A percentile compares a stretch with the other conserved stretches of the same genome.
Conservation (phyloP, 2,797 vertebrate genomes). For the Rhyacichthys aspro region DNA sequence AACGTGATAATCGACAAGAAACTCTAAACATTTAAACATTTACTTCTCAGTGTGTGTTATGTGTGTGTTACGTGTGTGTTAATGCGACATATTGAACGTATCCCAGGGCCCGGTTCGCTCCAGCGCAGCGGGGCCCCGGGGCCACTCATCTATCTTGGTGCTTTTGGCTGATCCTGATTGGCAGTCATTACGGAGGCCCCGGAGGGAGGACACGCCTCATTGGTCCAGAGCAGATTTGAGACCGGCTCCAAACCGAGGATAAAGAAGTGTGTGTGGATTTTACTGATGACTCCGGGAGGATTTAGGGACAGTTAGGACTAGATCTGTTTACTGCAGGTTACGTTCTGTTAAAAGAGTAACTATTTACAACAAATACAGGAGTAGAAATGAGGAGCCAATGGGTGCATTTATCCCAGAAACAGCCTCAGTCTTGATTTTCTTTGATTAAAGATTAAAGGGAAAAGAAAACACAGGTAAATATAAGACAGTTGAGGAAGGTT, state of each 20-base stretch:
- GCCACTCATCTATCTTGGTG: conserved; percentile 67
- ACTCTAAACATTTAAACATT: no score
- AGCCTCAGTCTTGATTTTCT: no score
- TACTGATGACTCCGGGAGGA: conserved; percentile 46
- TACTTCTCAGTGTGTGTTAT: no score
- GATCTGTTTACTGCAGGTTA: conserved; percentile 23
- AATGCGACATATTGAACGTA: conserved; percentile 65
- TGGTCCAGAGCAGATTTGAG: conserved; percentile 68
- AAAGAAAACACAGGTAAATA: no score
- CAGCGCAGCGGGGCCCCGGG: conserved; percentile 51
- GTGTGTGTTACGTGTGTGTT: conserved; percentile 4
- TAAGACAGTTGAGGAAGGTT: no score
- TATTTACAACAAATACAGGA: conserved; percentile 2
- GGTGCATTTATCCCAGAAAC: no score
- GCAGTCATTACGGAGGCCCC: conserved; percentile 69
- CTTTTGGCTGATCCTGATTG: conserved; percentile 69
- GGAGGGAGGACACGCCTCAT: conserved; percentile 66
- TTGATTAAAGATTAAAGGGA: no score
- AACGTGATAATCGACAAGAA: no score
- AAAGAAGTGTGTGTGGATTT: conserved; percentile 56
- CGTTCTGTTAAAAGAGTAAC: conserved; percentile 39
- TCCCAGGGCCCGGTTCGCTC: conserved; percentile 61
- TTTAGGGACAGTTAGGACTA: background rate
- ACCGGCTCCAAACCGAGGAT: conserved; percentile 51
- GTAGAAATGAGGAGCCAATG: conserved; percentile 22